Conservation (phyloP, 2,888 invertebrate genomes). For the Lobophora halterata region DNA sequence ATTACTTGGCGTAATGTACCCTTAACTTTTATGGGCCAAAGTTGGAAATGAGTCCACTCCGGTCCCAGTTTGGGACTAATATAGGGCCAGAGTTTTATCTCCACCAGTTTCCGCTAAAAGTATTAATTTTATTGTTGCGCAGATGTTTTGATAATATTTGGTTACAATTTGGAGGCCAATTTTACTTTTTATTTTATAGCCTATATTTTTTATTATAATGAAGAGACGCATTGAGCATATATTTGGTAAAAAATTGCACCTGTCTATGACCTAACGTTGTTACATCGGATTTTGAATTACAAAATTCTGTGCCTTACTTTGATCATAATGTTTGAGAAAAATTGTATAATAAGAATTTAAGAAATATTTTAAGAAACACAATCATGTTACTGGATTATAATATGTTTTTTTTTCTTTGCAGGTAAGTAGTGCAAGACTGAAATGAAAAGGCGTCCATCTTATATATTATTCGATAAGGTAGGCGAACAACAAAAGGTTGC, state of each 20-base stretch:
- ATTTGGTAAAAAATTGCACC: too few relatives aligned
- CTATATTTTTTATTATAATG: conserved; percentile 4
- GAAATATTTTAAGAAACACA: too few relatives aligned
- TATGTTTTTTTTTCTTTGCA: conserved; percentile 24
- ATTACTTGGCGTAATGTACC: conserved; percentile 76
- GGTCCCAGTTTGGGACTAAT: conserved; percentile 59
- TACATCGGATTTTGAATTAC: too few relatives aligned
- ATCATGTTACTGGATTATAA: neutral
- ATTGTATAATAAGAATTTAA: too few relatives aligned
- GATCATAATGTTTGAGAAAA: too few relatives aligned
- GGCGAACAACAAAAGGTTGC: conserved; percentile 10
- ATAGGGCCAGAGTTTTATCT: conserved; percentile 69
- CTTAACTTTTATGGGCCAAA: conserved; percentile 77
- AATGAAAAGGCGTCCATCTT: conserved; percentile 6
- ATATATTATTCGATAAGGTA: conserved; percentile 11
- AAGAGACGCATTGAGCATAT: too few relatives aligned
- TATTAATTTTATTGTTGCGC: conserved; percentile 54
- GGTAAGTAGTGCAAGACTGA: conserved; percentile 24
- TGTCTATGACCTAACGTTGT: too few relatives aligned
- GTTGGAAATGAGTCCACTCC: conserved; percentile 62
- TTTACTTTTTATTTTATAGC: conserved; percentile 2
- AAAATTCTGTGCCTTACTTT: too few relatives aligned
- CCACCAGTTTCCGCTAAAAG: conserved; percentile 56
- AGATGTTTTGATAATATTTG: conserved; percentile 32
- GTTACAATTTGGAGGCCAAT: too few relatives aligned